phyloP scores from a whole-genome alignment of 37 sponge, comb jelly and placozoan genomes.

The Lycopodina hypogea region DNA sequence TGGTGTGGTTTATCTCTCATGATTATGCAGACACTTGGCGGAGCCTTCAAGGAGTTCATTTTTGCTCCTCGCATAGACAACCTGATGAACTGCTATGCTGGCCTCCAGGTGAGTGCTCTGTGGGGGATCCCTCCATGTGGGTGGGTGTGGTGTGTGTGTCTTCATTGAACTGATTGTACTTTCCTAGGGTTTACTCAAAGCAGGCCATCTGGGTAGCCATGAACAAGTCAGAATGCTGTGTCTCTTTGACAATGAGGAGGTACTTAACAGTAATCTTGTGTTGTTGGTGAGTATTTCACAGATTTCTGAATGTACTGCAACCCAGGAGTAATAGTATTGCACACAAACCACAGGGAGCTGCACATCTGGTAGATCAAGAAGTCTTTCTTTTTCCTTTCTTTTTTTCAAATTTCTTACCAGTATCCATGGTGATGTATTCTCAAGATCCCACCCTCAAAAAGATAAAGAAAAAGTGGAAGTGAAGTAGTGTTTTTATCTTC shows the following conservation, averaged over 20 bases:
- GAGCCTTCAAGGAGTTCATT: conserved; percentile 85
- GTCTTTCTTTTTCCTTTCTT: too few relatives aligned
- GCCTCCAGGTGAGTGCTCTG: conserved; percentile 46
- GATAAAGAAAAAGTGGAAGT: too few relatives aligned
- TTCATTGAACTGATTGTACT: neutral
- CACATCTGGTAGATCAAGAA: too few relatives aligned
- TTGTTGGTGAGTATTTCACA: too few relatives aligned
- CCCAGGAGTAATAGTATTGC: too few relatives aligned
- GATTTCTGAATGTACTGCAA: too few relatives aligned
- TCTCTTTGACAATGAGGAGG: conserved; percentile 96
- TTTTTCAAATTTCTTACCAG: too few relatives aligned
- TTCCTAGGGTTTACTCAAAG: conserved; percentile 59
- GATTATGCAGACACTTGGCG: conserved; percentile 67
- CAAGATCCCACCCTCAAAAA: too few relatives aligned
- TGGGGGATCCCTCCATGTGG: neutral
- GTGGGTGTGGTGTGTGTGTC: neutral
- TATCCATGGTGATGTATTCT: too few relatives aligned
- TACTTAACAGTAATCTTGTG: too few relatives aligned
- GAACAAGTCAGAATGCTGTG: conserved; percentile 70
- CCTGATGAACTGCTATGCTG: conserved; percentile 89
- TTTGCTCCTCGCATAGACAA: conserved; percentile 94
- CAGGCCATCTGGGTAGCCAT: conserved; percentile 52
- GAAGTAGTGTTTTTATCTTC: too few relatives aligned
- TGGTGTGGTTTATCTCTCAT: neutral
- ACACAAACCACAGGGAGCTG: too few relatives aligned